Evolutionary conservation across 2,113 vertebrate species (phyloP).

Genomic region (Otis tarda): DNA sequence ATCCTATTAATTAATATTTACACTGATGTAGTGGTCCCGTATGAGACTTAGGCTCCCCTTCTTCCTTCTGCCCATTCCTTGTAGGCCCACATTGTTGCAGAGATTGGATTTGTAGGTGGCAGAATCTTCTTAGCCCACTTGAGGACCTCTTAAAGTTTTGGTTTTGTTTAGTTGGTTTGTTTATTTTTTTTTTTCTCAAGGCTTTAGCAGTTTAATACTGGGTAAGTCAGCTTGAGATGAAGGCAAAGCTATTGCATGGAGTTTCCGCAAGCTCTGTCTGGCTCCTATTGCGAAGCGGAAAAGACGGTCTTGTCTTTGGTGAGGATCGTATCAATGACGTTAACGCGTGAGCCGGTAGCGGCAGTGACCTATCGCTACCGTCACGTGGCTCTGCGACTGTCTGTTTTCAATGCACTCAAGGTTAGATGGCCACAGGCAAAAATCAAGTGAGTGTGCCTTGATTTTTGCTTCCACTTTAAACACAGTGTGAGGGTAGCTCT

Average conservation of each 20-base stretch:
- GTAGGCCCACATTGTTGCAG: neutral
- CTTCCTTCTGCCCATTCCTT: neutral
- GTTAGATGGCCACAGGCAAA: neutral
- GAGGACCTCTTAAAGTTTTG: neutral
- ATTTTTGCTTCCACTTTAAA: neutral
- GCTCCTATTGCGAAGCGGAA: slow-evolving; percentile 35
- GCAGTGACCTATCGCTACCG: neutral
- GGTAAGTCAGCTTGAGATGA: neutral
- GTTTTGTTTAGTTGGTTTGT: too few species aligned
- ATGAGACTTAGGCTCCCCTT: neutral
- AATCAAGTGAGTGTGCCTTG: neutral
- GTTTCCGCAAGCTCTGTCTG: neutral
- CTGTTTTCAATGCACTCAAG: neutral
- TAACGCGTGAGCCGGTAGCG: neutral
- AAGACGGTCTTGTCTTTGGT: slow-evolving; percentile 68
- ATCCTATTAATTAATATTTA: slow-evolving; percentile 50
- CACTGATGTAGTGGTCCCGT: neutral
- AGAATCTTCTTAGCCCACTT: neutral
- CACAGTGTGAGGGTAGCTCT: slow-evolving; percentile 23
- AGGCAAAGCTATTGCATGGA: slow-evolving; percentile 41
- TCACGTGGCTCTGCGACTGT: neutral
- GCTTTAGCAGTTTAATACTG: neutral
- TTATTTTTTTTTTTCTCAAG: neutral
- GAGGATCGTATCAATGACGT: neutral
- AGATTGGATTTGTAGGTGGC: neutral